Evolutionary conservation across 1,140 invertebrate genomes (phyloP).

Genomic region (Drosophila trapezifrons): DNA sequence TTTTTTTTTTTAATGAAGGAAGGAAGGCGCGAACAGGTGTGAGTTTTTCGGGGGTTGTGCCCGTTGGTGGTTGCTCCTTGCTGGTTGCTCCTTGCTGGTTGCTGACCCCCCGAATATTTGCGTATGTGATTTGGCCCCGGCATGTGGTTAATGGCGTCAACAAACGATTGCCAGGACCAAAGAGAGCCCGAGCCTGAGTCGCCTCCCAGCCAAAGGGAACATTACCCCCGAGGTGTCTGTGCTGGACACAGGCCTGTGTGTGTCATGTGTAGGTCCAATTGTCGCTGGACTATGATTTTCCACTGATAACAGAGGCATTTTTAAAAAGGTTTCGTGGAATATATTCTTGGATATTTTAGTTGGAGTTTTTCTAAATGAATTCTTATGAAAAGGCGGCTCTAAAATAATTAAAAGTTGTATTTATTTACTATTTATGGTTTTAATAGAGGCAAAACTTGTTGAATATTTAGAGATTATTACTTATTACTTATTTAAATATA

Average conservation of each 20-base stretch:
- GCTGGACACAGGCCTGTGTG: too few species aligned
- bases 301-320: conserved; percentile 3
- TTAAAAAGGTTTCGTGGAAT: conserved; percentile 7
- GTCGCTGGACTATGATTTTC: neutral
- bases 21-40: neutral
- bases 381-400: too few species aligned
- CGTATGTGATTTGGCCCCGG: conserved; percentile 68
- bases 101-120: conserved; percentile 46
- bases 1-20: conserved; percentile 12
- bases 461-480: too few species aligned
- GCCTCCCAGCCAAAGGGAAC: too few species aligned
- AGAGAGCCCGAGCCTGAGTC: neutral
- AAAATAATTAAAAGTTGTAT: too few species aligned
- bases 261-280: conserved; percentile 22
- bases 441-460: too few species aligned
- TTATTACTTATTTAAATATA: too few species aligned
- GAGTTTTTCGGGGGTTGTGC: conserved; percentile 12
- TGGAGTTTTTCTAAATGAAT: neutral
- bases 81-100: too few species aligned
- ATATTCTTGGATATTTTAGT: neutral
- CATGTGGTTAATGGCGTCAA: conserved; percentile 75
- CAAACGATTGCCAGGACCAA: conserved; percentile 49
- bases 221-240: too few species aligned
- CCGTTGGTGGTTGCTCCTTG: too few species aligned
- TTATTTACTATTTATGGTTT: too few species aligned